phyloP scores from a whole-genome alignment of 2,113 vertebrate genomes.

The Hippocampus mohnikei region DNA sequence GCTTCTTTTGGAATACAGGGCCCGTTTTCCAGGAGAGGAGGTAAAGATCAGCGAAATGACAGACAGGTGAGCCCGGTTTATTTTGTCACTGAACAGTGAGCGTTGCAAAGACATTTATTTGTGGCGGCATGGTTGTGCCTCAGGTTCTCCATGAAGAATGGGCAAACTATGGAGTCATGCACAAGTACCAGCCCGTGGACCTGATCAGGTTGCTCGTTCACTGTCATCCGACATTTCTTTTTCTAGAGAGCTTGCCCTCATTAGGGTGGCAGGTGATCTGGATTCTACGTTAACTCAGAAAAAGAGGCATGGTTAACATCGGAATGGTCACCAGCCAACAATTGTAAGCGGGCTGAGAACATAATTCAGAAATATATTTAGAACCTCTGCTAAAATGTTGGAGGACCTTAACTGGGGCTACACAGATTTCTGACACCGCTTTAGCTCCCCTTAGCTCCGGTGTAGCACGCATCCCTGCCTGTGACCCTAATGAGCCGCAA shows the following conservation, averaged over 20 bases:
- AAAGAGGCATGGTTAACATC: neutral
- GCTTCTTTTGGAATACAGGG: conserved; percentile 38
- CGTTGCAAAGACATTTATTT: neutral
- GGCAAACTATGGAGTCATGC: conserved; percentile 93
- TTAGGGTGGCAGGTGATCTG: neutral
- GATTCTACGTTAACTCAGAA: neutral
- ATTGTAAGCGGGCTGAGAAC: too few species aligned
- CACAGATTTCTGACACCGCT: too few species aligned
- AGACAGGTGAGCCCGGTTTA: conserved; percentile 79
- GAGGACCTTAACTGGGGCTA: too few species aligned
- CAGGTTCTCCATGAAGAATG: conserved; percentile 92
- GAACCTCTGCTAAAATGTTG: too few species aligned
- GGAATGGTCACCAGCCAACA: neutral
- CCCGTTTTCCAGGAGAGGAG: conserved; percentile 78
- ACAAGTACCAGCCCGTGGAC: conserved; percentile 94
- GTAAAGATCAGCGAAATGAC: conserved; percentile 82
- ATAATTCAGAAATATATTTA: too few species aligned
- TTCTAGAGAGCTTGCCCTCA: neutral
- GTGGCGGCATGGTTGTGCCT: conserved; percentile 7
- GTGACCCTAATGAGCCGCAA: too few species aligned
- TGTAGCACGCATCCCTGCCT: too few species aligned
- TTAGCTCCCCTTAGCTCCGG: too few species aligned
- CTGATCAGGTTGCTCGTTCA: conserved; percentile 79
- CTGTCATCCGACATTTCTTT: neutral
- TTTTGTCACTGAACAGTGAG: neutral